Evolutionary conservation across 2,797 vertebrate species (phyloP).

Genomic region (Gallinago nigripennis): DNA sequence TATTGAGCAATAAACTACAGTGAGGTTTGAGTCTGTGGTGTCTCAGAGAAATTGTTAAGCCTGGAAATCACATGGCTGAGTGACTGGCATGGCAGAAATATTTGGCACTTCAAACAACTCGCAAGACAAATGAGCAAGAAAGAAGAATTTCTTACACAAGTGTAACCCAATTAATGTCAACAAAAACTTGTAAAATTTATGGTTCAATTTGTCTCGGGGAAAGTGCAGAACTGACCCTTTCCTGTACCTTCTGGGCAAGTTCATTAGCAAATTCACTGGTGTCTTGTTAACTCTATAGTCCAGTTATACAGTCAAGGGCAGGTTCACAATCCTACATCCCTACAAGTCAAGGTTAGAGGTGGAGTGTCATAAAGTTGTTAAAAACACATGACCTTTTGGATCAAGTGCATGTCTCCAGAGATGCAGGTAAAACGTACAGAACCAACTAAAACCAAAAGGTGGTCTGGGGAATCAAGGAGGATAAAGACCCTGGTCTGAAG

Average conservation of each 20-base stretch:
- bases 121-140: slow-evolving; percentile 54
- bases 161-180: slow-evolving; percentile 67
- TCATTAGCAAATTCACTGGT: slow-evolving; percentile 54
- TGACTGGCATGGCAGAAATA: slow-evolving; percentile 52
- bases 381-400: neutral
- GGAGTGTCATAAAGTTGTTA: neutral
- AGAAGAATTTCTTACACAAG: slow-evolving; percentile 60
- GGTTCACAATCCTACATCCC: neutral
- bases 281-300: slow-evolving; percentile 26
- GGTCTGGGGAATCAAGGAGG: neutral
- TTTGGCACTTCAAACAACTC: slow-evolving; percentile 43
- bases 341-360: neutral
- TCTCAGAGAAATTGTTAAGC: slow-evolving; percentile 53
- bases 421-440: neutral
- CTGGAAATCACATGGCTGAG: slow-evolving; percentile 72
- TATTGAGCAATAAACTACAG: slow-evolving; percentile 73
- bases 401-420: neutral
- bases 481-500: neutral
- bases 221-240: slow-evolving; percentile 46
- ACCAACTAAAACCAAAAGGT: neutral
- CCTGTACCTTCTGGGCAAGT: slow-evolving; percentile 51
- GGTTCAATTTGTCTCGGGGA: slow-evolving; percentile 28
- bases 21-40: slow-evolving; percentile 50
- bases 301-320: neutral
- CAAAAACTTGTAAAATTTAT: slow-evolving; percentile 67